Percentiles rank a stretch among this genome's conserved stretches.
Evolutionary conservation across 2,113 vertebrate species (phyloP).

Genomic region (Ailurus styani): DNA sequence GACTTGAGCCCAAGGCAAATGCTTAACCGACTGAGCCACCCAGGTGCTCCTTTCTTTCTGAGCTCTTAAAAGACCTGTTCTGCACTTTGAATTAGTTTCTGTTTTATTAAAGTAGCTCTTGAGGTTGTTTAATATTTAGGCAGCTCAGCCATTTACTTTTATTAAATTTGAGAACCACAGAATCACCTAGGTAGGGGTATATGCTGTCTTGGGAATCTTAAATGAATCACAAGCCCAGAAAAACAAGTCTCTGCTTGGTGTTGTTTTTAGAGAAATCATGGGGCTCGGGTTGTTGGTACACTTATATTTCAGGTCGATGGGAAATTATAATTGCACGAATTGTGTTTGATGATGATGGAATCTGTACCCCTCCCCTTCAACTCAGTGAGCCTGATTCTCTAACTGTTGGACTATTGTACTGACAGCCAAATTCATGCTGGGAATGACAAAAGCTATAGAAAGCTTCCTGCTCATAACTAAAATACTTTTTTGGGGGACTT

Average conservation of each 20-base stretch:
- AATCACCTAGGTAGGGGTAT: background rate
- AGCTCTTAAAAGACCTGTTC: background rate
- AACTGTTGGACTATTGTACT: background rate
- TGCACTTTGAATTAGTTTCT: constrained; percentile 30
- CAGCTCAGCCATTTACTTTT: background rate
- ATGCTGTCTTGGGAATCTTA: background rate
- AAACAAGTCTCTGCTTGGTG: constrained; percentile 2
- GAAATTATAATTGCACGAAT: background rate
- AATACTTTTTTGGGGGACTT: constrained; percentile 20
- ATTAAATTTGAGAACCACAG: constrained; percentile 1
- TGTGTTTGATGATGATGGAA: background rate
- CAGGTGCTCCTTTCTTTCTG: background rate
- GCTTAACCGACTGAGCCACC: background rate
- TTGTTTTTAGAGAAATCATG: background rate
- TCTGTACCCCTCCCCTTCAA: background rate
- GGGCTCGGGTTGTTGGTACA: background rate
- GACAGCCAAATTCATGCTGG: background rate
- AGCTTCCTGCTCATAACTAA: background rate
- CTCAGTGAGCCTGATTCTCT: background rate
- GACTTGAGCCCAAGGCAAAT: background rate
- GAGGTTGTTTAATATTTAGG: constrained; percentile 39
- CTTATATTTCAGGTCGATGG: background rate
- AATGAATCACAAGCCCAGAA: background rate
- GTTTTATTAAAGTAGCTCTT: constrained; percentile 23
- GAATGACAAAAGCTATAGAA: background rate